Percentiles rank a stretch among this genome's conserved stretches.
Conservation (phyloP, 2,113 vertebrate genomes). For the Lipophrys pholis region DNA sequence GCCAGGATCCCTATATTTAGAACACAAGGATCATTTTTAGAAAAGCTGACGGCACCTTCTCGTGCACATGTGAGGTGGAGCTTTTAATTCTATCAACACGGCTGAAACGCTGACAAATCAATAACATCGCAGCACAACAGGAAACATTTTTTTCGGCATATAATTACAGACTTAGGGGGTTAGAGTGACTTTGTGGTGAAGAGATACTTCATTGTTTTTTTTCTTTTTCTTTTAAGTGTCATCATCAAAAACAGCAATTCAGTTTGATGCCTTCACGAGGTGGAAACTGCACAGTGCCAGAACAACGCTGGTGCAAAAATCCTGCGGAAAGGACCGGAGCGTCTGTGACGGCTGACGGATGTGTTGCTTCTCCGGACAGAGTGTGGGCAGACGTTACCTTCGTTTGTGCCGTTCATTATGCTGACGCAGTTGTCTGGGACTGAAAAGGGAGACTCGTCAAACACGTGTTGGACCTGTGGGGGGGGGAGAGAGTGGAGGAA, state of each 20-base stretch:
- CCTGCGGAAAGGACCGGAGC: conserved; percentile 20
- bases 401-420: conserved; percentile 93
- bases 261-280: conserved; percentile 45
- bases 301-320: conserved; percentile 5
- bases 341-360: conserved; percentile 16
- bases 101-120: conserved; percentile 70
- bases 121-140: conserved; percentile 27
- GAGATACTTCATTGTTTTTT: conserved; percentile 41
- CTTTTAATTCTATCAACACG: conserved; percentile 18
- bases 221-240: conserved; percentile 19
- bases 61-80: neutral
- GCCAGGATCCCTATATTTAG: conserved; percentile 90
- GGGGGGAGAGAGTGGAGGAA: neutral
- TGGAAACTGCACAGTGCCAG: too few species aligned
- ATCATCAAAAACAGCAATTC: conserved; percentile 55
- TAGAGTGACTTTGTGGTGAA: conserved; percentile 45
- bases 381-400: conserved; percentile 84
- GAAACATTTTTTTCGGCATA: conserved; percentile 30
- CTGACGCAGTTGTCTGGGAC: conserved; percentile 91
- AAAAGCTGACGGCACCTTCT: conserved; percentile 26
- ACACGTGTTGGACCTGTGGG: conserved; percentile 88
- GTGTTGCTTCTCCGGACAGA: conserved; percentile 9
- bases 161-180: conserved; percentile 62
- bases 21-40: conserved; percentile 30
- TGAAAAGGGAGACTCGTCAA: conserved; percentile 93